Percentiles rank a stretch among this genome's conserved stretches.
These are phyloP conservation scores for Armadillidium nasatum DNA, from an alignment of 1,140 invertebrate genomes.

Conservation along the genomic window DNA sequence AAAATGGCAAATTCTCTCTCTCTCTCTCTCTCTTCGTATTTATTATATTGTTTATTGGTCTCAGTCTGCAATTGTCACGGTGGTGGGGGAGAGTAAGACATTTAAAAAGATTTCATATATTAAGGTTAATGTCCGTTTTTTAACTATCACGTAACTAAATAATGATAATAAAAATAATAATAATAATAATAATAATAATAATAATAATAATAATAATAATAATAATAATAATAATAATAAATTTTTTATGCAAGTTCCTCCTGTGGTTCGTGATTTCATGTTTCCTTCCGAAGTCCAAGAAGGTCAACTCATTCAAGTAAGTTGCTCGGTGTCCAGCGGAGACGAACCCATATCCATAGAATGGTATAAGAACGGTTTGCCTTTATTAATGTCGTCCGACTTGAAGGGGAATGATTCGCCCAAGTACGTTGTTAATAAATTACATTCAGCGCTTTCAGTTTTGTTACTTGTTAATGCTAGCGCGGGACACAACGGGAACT, in stretches of 20 bases:
- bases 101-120: background rate
- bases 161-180: too few relatives aligned
- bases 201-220: too few relatives aligned
- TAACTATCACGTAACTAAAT: background rate
- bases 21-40: background rate
- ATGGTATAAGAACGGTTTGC: slow-evolving; percentile 51
- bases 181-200: too few relatives aligned
- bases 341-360: slow-evolving; percentile 51
- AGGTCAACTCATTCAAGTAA: slow-evolving; percentile 39
- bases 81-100: too few relatives aligned
- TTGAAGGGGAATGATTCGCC: slow-evolving; percentile 48
- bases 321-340: slow-evolving; percentile 46
- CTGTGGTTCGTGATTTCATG: slow-evolving; percentile 36
- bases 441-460: slow-evolving; percentile 35
- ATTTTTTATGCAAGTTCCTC: slow-evolving; percentile 29
- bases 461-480: slow-evolving; percentile 43
- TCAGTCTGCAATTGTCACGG: too few relatives aligned
- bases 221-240: too few relatives aligned
- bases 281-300: slow-evolving; percentile 41
- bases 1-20: background rate
- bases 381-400: slow-evolving; percentile 48
- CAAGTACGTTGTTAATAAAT: slow-evolving; percentile 32
- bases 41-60: too few relatives aligned
- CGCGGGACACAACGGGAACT: slow-evolving; percentile 46
- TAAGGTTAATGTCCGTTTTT: background rate